Evolutionary conservation across 2,888 invertebrate genomes (phyloP).

Genomic region (Sycophila texana): DNA sequence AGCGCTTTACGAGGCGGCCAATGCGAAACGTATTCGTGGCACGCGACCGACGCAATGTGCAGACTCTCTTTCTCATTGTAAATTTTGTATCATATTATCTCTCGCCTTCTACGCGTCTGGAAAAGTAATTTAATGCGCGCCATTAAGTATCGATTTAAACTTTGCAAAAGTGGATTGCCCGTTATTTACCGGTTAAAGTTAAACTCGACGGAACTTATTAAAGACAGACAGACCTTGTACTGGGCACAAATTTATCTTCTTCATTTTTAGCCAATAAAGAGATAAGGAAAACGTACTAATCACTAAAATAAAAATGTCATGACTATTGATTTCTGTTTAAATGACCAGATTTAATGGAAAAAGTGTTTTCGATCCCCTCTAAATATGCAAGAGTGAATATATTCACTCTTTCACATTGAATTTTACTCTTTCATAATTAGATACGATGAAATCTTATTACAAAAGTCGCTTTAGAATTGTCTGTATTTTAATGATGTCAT

Average conservation of each 20-base stretch:
- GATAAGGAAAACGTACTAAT: background rate
- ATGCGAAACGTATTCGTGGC: constrained; percentile 33
- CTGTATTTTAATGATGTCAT: no score
- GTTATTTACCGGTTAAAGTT: background rate
- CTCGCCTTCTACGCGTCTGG: background rate
- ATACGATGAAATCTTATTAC: no score
- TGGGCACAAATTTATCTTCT: background rate
- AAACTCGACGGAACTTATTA: background rate
- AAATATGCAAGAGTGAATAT: no score
- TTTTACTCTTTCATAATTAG: no score
- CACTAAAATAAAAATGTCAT: no score
- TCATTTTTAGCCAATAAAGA: background rate
- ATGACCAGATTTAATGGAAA: no score
- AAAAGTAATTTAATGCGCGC: constrained; percentile 16
- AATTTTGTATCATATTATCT: constrained; percentile 40
- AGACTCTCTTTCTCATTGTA: constrained; percentile 30
- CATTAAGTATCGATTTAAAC: constrained; percentile 32
- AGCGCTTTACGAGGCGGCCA: constrained; percentile 37
- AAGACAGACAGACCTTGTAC: no score
- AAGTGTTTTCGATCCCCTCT: no score
- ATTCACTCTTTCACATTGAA: no score
- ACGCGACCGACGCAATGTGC: constrained; percentile 27
- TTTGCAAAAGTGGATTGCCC: background rate
- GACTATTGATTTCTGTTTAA: no score
- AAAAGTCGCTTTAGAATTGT: no score